Conservation (phyloP, 2,113 vertebrate species). For the Rhinolophus ferrumequinum region DNA sequence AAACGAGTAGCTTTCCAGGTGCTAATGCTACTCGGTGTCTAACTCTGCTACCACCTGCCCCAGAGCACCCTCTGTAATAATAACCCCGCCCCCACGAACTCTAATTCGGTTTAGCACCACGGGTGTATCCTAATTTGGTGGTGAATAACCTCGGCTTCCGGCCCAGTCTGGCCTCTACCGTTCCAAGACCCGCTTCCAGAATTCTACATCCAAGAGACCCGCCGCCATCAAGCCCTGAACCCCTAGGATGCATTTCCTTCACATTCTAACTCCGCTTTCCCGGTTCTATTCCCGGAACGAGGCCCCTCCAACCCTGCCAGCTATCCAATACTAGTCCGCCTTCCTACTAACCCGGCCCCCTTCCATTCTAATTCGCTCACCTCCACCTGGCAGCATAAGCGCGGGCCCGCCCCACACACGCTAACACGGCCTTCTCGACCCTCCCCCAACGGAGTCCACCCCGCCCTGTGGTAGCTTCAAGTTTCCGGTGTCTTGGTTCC, state of each 20-base stretch:
- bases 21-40: neutral
- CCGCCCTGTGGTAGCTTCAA: accelerated
- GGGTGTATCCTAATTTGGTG: neutral
- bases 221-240: neutral
- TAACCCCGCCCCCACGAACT: neutral
- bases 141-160: neutral
- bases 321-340: no score
- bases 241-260: neutral
- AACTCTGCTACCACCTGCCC: neutral
- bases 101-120: neutral
- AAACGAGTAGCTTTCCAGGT: neutral
- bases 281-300: neutral
- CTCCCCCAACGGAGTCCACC: neutral
- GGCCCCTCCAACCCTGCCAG: neutral
- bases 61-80: neutral
- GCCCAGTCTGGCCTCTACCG: neutral
- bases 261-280: neutral
- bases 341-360: neutral
- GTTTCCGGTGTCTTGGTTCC: neutral
- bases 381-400: neutral
- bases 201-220: neutral
- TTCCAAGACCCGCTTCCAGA: neutral
- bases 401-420: accelerated
- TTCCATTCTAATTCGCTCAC: neutral
- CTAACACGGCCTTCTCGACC: neutral